A percentile compares a stretch with the other conserved stretches of the same genome.
These are phyloP conservation scores for Neogobius melanostomus DNA, from an alignment of 2,113 vertebrate genomes.

Conservation along the genomic window DNA sequence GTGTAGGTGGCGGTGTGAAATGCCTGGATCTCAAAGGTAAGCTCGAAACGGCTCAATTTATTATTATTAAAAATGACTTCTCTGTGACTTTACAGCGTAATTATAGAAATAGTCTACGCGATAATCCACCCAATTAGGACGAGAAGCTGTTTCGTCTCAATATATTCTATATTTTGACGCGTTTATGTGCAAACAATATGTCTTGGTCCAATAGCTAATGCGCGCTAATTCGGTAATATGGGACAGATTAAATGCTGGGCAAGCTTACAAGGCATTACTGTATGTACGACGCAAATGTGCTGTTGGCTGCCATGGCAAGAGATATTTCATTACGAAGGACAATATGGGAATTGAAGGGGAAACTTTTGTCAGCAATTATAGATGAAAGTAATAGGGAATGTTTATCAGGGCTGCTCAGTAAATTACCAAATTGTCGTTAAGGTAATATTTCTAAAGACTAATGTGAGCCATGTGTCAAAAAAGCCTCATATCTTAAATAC, in stretches of 20 bases:
- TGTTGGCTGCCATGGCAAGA: not conserved
- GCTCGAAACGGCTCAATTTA: slow-evolving; percentile 38
- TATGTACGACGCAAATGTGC: not conserved
- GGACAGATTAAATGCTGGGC: not conserved
- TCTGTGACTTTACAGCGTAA: slow-evolving; percentile 10
- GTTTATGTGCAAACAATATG: not conserved
- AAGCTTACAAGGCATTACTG: not conserved
- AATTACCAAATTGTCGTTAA: no score
- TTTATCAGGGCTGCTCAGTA: no score
- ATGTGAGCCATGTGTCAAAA: no score
- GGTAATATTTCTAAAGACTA: no score
- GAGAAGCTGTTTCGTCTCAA: not conserved
- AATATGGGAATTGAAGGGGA: not conserved
- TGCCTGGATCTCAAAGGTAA: slow-evolving; percentile 79
- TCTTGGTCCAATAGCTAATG: not conserved
- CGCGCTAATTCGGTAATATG: slow-evolving; percentile 8
- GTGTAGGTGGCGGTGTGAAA: slow-evolving; percentile 62
- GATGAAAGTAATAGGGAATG: no score
- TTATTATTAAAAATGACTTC: slow-evolving; percentile 35
- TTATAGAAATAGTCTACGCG: slow-evolving; percentile 1
- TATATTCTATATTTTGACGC: not conserved
- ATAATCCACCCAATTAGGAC: not conserved
- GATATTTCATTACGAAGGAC: not conserved
- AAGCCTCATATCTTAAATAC: no score
- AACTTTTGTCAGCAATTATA: not conserved